Evolutionary conservation across 1,140 invertebrate genomes (phyloP).

Genomic region (Drosophila repleta): DNA sequence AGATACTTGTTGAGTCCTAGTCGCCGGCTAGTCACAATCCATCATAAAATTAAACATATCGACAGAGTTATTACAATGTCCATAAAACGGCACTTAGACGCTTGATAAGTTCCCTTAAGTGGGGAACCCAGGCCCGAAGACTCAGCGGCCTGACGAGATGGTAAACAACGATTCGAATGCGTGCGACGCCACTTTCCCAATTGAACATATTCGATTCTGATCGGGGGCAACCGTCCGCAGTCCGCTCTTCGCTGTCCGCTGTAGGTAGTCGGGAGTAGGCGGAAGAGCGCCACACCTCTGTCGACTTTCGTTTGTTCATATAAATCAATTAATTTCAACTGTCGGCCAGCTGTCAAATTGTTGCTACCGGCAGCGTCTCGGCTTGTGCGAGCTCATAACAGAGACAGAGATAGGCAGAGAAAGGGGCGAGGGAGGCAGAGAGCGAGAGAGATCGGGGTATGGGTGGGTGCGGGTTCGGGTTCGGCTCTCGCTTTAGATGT

Average conservation of each 20-base stretch:
- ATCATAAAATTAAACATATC: constrained; percentile 69
- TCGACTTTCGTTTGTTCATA: constrained; percentile 53
- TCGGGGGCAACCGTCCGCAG: neutral
- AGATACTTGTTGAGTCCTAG: constrained; percentile 39
- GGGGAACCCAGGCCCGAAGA: neutral
- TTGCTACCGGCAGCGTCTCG: constrained; percentile 71
- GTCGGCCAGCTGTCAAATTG: constrained; percentile 80
- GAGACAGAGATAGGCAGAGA: no score
- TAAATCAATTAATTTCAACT: constrained; percentile 82
- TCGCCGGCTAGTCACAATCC: constrained; percentile 35
- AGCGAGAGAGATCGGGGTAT: neutral
- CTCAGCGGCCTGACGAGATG: constrained; percentile 38
- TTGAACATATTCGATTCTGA: constrained; percentile 26
- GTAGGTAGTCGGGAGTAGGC: neutral
- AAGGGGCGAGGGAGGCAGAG: no score
- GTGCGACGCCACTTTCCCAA: constrained; percentile 31
- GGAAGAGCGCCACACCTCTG: constrained; percentile 21
- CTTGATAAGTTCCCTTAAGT: constrained; percentile 8
- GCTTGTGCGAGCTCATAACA: constrained; percentile 1
- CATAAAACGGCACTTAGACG: constrained; percentile 49
- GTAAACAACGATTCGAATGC: constrained; percentile 51
- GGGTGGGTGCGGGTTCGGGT: constrained; percentile 17
- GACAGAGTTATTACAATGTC: constrained; percentile 67
- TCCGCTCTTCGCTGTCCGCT: neutral
- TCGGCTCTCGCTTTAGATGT: constrained; percentile 26